phyloP scores from a whole-genome alignment of 2,888 invertebrate species.

The Meteorus colon region DNA sequence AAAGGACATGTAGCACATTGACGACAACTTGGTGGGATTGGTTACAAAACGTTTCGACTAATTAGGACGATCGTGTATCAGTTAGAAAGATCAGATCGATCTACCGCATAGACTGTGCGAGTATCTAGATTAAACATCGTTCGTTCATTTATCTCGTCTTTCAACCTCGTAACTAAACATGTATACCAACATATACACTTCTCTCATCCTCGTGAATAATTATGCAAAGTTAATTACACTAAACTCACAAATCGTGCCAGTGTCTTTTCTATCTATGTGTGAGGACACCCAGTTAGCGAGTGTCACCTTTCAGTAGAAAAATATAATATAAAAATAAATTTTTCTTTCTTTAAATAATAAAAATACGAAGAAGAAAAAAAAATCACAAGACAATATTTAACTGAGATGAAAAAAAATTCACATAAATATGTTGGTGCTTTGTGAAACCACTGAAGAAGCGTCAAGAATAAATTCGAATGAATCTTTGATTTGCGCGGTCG shows the following conservation, averaged over 20 bases:
- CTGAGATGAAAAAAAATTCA: not conserved
- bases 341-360: not conserved
- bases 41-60: constrained; percentile 49
- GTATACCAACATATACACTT: constrained; percentile 1
- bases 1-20: constrained; percentile 17
- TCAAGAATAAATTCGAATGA: constrained; percentile 24
- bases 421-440: too few relatives aligned
- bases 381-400: not conserved
- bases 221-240: constrained; percentile 42
- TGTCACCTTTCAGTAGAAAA: constrained; percentile 16
- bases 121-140: constrained; percentile 42
- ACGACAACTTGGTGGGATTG: constrained; percentile 11
- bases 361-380: constrained; percentile 2
- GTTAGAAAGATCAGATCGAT: constrained; percentile 60
- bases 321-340: not conserved
- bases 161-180: constrained; percentile 5
- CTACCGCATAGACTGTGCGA: constrained; percentile 51
- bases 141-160: constrained; percentile 22
- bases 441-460: too few relatives aligned
- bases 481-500: constrained; percentile 19
- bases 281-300: constrained; percentile 19
- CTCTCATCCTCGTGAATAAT: constrained; percentile 41
- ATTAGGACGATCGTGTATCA: constrained; percentile 66
- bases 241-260: constrained; percentile 28
- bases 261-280: constrained; percentile 3